Base-by-base conservation (phyloP, 1,140 invertebrate genomes). In the Brachionus rotundiformis region DNA sequence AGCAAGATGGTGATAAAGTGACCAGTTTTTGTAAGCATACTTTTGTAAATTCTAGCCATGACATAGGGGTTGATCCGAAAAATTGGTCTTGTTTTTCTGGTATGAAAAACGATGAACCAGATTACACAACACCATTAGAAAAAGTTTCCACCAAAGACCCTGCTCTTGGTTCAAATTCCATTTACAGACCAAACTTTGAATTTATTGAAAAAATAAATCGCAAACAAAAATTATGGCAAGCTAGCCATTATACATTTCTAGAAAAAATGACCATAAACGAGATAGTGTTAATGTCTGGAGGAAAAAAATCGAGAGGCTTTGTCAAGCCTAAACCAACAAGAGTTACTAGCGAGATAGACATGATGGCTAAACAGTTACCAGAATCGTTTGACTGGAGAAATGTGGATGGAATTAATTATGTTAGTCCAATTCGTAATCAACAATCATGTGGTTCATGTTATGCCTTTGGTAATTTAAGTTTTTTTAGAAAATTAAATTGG, bases 371-470 rank as follows among this genome's bases (percentile, higher is more conserved):
- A 54, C 82, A 83, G 33, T 85, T 90, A n/a, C 90, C 90, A 6
- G 84, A 85, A 4, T 76, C 81, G 23, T 90, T 90, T 84, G 90
- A 91, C 84, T 91, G 90, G 90, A 85, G 89, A 29, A 88, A 90
- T 85, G 86, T 90, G 0, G 83, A 84, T 65, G 90, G 90, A 23
- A 83, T 87, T 0, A 89, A 89, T 83, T 91, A 86, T 86, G 90
- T 91, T 1, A 89, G 89, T 27, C 89, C 89, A 1, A 86, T 91
- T n/a, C 87, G 89, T 85, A 85, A 89, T 82, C 89, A 90, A 84
- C 85, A 85, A 83, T 81, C 49, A 4, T 90, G 90, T 85, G 90
- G 90, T 6, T 89, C 88, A 82, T 90, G 90, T 82, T 90, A 90
- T 84, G 87, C 89, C 6, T 90, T 90, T 85, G 86, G 89, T 85